Evolutionary conservation across 2,888 invertebrate species (phyloP), one percentile per base, ranked within the genome.

Genomic region (Aradus depressus): DNA sequence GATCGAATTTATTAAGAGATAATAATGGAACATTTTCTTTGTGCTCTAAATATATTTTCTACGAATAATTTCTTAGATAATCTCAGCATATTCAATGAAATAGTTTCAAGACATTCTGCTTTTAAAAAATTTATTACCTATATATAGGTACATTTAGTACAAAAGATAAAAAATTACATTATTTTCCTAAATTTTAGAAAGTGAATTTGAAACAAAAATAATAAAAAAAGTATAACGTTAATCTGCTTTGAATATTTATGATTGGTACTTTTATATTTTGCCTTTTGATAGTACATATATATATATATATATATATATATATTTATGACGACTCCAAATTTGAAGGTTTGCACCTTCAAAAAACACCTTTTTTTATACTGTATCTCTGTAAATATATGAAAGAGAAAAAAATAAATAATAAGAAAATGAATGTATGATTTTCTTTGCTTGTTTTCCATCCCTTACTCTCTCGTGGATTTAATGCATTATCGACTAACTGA

Each of bases 371-470:
- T 59, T 59, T 58, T 58, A 58, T 58, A 58, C 58, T 57, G 58
- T 57, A 58, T 59, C 58, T 58, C 55, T 59, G 59, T 59, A 59
- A 54, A 58, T 56, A 59, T 53, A 56, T 55, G 51, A 57, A 57
- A 54, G 50, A 53, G 51, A 53, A 53, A 48, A 39, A 53, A 49
- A 53, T n/a, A n/a, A n/a, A n/a, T n/a, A n/a, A n/a, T n/a, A n/a
- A n/a, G n/a, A n/a, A 31, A n/a, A n/a, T n/a, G n/a, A n/a, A n/a
- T n/a, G n/a, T n/a, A n/a, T n/a, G n/a, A n/a, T n/a, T n/a, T n/a
- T n/a, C n/a, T n/a, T n/a, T n/a, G n/a, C n/a, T n/a, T n/a, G n/a
- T n/a, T n/a, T n/a, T n/a, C n/a, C n/a, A n/a, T n/a, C n/a, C n/a
- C n/a, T n/a, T n/a, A n/a, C n/a, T n/a, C n/a, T n/a, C n/a, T n/a